Evolutionary conservation across 2,888 invertebrate genomes (phyloP).

Genomic region (Chrysolina americana): DNA sequence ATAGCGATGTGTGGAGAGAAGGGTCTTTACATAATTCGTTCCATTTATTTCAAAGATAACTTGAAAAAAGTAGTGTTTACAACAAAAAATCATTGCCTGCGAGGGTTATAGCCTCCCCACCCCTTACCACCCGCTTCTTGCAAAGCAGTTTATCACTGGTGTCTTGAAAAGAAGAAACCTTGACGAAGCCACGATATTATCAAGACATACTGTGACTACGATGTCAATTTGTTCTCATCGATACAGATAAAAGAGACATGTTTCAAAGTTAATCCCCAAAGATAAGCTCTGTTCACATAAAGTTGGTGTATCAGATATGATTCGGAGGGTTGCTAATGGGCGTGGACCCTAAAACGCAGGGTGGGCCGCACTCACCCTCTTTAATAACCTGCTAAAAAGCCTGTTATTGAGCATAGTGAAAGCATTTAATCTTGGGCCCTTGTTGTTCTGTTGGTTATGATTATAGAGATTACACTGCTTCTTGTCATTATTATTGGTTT

Average conservation of each 20-base stretch:
- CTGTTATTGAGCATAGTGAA: constrained; percentile 40
- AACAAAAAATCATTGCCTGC: no score
- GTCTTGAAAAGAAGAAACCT: background rate
- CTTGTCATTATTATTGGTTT: constrained; percentile 25
- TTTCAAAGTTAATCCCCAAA: constrained; percentile 43
- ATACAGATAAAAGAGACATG: constrained; percentile 40
- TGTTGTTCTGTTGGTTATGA: constrained; percentile 38
- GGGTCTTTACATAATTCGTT: no score
- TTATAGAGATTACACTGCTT: constrained; percentile 42
- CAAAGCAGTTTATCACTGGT: no score
- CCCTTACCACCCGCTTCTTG: no score
- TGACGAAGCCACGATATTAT: constrained; percentile 15
- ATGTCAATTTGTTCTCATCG: constrained; percentile 41
- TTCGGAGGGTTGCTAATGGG: constrained; percentile 51
- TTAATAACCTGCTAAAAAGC: constrained; percentile 48
- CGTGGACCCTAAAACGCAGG: constrained; percentile 53
- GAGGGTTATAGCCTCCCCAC: no score
- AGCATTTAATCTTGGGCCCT: constrained; percentile 41
- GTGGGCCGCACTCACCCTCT: constrained; percentile 49
- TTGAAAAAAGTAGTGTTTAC: no score
- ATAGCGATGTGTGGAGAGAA: no score
- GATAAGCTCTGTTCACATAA: constrained; percentile 34
- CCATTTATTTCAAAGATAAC: no score
- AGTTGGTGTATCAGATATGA: constrained; percentile 48
- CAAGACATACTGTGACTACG: constrained; percentile 20